Base-by-base conservation (phyloP, 37 sponge, comb jelly and placozoan genomes). In the Amphimedon queenslandica region DNA sequence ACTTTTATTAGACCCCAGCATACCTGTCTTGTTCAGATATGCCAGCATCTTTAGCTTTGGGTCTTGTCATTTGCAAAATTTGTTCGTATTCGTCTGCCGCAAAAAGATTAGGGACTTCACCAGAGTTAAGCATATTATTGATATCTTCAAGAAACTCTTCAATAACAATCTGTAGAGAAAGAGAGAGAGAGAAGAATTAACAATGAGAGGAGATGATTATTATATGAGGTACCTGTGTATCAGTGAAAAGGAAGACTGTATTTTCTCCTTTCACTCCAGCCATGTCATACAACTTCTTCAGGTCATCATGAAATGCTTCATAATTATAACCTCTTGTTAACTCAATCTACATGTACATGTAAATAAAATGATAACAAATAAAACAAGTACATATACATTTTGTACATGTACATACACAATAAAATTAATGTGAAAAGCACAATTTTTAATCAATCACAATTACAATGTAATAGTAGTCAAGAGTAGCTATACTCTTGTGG, bases 141-240 rank as follows among this genome's bases (percentile, higher is more conserved):
- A 98, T 95, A 69, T 98, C 99, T 60, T 98, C 99, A 8, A 98
- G 82, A 72, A 98, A 98, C 64, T 92, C 96, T 47, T 98, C 99
- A 55, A 92, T 88, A 13, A 95, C 91, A 73, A 98, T 98, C 85
- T 93, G 56, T 3, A 38, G 57, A n/a, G n/a, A n/a, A n/a, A n/a
- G n/a, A n/a, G n/a, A n/a, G n/a, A n/a, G n/a, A n/a, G n/a, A n/a
- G n/a, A n/a, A 27, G 41, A 40, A 47, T 47, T 18, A 18, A 47
- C 13, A 47, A 47, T 47, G 8, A 47, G 53, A 8, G 13, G 8
- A 47, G 13, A 18, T 47, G 13, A 47, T 47, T 47, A 18, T 13
- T 47, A 18, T 47, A 13, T 47, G 13, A 13, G 8, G 25, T 40
- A 90, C 90, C 90, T 96, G 98, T 30, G 93, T 98, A 66, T 98